phyloP scores from a whole-genome alignment of 2,888 invertebrate genomes.

The Rhaphigaster nebulosa region DNA sequence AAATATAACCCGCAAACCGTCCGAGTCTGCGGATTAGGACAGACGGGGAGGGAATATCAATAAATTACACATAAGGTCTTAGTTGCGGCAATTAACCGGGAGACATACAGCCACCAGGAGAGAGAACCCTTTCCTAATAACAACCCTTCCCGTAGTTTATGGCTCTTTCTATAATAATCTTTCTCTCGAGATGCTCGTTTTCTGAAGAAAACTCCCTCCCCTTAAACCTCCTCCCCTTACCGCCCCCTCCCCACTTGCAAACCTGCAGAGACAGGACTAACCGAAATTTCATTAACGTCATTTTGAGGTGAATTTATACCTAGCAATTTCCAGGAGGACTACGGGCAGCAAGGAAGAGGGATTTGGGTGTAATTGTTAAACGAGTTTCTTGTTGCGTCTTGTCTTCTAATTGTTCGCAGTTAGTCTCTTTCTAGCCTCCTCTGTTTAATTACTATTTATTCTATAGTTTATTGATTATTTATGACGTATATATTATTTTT shows the following conservation, averaged over 20 bases:
- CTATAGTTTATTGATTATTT: no score
- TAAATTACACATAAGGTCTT: conserved; percentile 57
- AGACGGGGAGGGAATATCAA: conserved; percentile 19
- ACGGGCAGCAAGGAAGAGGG: neutral
- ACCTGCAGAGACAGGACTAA: conserved; percentile 40
- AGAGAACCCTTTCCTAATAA: conserved; percentile 52
- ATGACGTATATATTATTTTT: no score
- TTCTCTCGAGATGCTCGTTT: neutral
- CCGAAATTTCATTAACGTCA: conserved; percentile 71
- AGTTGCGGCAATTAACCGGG: conserved; percentile 53
- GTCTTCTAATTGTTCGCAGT: conserved; percentile 43
- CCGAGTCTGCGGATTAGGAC: conserved; percentile 54
- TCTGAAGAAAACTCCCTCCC: neutral
- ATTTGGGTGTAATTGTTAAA: conserved; percentile 53
- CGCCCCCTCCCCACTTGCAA: neutral
- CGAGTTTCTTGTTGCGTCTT: neutral
- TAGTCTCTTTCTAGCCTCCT: neutral
- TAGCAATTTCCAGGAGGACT: conserved; percentile 70
- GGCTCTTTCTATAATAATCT: conserved; percentile 42
- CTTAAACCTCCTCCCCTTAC: neutral
- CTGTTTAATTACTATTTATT: neutral
- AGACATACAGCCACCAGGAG: conserved; percentile 9
- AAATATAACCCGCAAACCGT: conserved; percentile 41
- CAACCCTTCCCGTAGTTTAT: conserved; percentile 41
- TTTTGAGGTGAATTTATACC: conserved; percentile 73